Evolutionary conservation across 30 jellyfish, hydroid and myxozoan species (phyloP), one percentile per base, ranked within the genome.

Genomic region (Clytia hemisphaerica): DNA sequence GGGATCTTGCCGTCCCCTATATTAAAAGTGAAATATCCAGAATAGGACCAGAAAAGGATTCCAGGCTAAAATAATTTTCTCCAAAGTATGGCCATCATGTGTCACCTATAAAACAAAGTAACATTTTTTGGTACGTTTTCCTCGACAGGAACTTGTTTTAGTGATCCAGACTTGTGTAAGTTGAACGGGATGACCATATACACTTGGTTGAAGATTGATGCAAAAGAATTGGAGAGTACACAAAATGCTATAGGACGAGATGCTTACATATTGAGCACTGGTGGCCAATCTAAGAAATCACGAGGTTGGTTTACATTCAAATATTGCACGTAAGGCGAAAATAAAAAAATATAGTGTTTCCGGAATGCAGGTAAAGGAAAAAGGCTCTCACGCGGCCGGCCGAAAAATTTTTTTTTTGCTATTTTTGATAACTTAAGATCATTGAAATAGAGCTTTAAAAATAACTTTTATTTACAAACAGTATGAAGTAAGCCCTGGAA

Each of bases 121-220:
- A 22, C 42, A 53, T 53, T 53, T 42, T 42, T 53, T 53, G 19
- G 37, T 3, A 19, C 46, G 16, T 27, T 73, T 76, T 2, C n/a
- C n/a, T n/a, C n/a, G n/a, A n/a, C 81, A 91, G 99, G 93, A 26
- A 91, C 99, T 28, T 91, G 99, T 76, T 91, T 91, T 88, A 91
- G 99, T 49, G 92, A 91, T 54, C 99, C 99, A 26, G 92, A 82
- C 50, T 72, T 73, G 27, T 91, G 99, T 77, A 91, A 82, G 40
- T 24, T 91, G 67, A 95, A 95, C 35, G 99, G 99, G 28, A 85
- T 91, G 69, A 91, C 99, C 2, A 64, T 91, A 7, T 81, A 95
- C 22, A 57, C 78, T 28, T 91, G 99, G 99, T 32, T 79, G 15
- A 54, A 80, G 46, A 61, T 91, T 12, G 77, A 91, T 21, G 33